Percentiles rank a stretch among this genome's conserved stretches.
Evolutionary conservation across 2,113 vertebrate species (phyloP).

Genomic region (Diglossa brunneiventris): DNA sequence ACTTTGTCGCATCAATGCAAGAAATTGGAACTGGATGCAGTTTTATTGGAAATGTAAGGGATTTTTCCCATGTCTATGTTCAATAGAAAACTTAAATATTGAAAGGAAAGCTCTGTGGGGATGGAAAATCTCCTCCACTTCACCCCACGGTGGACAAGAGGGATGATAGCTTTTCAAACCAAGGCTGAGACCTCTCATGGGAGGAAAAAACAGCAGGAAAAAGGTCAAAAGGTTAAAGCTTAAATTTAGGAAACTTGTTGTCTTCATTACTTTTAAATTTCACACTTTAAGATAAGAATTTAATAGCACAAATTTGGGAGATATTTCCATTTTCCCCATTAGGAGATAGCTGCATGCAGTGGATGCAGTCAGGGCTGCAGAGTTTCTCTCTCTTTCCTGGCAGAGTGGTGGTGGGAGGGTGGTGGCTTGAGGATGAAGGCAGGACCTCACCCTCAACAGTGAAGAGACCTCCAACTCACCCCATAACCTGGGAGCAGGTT

Average conservation of each 20-base stretch:
- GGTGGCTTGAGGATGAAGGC: neutral
- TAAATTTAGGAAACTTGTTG: conserved; percentile 8
- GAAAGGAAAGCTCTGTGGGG: conserved; percentile 3
- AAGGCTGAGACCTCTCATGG: neutral
- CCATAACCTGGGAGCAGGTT: neutral
- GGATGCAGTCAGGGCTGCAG: neutral
- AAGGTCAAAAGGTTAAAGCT: conserved; percentile 29
- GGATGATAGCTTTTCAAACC: neutral
- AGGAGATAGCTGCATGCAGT: neutral
- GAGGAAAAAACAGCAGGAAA: neutral
- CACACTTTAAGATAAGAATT: neutral
- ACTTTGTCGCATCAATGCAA: conserved; percentile 1
- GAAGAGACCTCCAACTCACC: neutral
- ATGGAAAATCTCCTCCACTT: conserved; percentile 21
- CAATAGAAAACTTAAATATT: conserved; percentile 33
- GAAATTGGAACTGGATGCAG: conserved; percentile 42
- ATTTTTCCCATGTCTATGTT: neutral
- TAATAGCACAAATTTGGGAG: neutral
- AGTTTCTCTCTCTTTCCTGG: neutral
- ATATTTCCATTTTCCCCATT: neutral
- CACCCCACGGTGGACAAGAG: neutral
- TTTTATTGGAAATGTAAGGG: conserved; percentile 8
- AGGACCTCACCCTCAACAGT: neutral
- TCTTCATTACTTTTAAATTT: conserved; percentile 32
- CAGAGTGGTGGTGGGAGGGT: neutral